A percentile compares a stretch with the other conserved stretches of the same genome.
Conservation (phyloP, 2,888 invertebrate species). For the Euplagia quadripunctaria region DNA sequence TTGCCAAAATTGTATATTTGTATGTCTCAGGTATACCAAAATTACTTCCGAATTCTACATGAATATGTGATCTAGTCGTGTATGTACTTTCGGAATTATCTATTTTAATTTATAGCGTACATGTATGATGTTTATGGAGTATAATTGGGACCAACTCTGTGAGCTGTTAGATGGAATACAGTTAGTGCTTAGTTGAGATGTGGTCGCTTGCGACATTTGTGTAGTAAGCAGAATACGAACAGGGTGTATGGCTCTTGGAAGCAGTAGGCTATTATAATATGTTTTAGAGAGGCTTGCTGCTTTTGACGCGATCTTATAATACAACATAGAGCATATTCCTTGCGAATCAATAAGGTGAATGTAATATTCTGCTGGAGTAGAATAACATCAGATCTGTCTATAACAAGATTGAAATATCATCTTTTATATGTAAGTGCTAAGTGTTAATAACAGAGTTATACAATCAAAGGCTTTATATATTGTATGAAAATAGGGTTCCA, state of each 20-base stretch:
- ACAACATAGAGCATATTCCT: slow-evolving; percentile 79
- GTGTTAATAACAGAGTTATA: slow-evolving; percentile 68
- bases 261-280: slow-evolving; percentile 84
- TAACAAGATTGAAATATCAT: slow-evolving; percentile 72
- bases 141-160: slow-evolving; percentile 85
- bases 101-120: slow-evolving; percentile 83
- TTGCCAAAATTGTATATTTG: slow-evolving; percentile 84
- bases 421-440: slow-evolving; percentile 67
- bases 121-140: slow-evolving; percentile 78
- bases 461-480: slow-evolving; percentile 57
- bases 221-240: slow-evolving; percentile 66
- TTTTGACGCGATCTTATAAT: slow-evolving; percentile 76
- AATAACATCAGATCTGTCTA: slow-evolving; percentile 83
- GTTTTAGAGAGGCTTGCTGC: slow-evolving; percentile 84
- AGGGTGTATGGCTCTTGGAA: slow-evolving; percentile 76
- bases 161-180: slow-evolving; percentile 72
- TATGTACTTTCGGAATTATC: slow-evolving; percentile 87
- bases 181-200: slow-evolving; percentile 64
- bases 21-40: slow-evolving; percentile 84
- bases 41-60: slow-evolving; percentile 86
- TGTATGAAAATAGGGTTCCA: slow-evolving; percentile 57
- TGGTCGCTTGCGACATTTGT: slow-evolving; percentile 58
- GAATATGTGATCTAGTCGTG: slow-evolving; percentile 87
- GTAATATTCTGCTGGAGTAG: slow-evolving; percentile 70
- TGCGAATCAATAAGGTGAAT: slow-evolving; percentile 62